Evolutionary conservation across 2,113 vertebrate species (phyloP).

Genomic region (Amphiprion ocellaris): DNA sequence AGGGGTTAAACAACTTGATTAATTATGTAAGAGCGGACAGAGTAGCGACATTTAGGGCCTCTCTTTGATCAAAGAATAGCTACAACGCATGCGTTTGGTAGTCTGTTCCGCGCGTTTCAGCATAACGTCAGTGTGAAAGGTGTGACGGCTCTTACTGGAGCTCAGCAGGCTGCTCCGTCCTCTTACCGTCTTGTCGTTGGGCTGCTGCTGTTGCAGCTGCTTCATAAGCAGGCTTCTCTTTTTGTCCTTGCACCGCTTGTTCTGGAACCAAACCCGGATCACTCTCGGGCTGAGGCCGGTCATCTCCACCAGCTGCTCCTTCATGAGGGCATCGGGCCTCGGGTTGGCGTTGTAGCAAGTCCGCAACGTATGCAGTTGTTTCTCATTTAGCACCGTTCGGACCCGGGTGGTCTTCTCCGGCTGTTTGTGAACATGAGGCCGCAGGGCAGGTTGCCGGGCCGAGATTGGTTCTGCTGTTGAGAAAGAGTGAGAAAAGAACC

Average conservation of each 20-base stretch:
- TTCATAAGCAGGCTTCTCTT: slow-evolving; percentile 98
- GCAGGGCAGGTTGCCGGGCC: slow-evolving; percentile 93
- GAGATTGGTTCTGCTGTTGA: slow-evolving; percentile 97
- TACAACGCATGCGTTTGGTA: too few species aligned
- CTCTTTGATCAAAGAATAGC: neutral
- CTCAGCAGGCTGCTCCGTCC: neutral
- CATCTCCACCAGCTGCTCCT: slow-evolving; percentile 99
- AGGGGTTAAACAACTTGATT: neutral
- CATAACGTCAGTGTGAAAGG: neutral
- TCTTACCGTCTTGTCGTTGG: slow-evolving; percentile 98
- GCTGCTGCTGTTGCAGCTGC: slow-evolving; percentile 96
- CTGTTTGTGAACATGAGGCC: slow-evolving; percentile 98
- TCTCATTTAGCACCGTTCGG: slow-evolving; percentile 98
- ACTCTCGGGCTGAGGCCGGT: slow-evolving; percentile 97
- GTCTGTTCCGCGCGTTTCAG: too few species aligned
- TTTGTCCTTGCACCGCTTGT: slow-evolving; percentile 99
- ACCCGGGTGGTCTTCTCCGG: slow-evolving; percentile 98
- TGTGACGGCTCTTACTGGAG: too few species aligned
- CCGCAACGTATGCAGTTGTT: slow-evolving; percentile 98
- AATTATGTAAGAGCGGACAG: neutral
- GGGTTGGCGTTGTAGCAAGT: slow-evolving; percentile 99
- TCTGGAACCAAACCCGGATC: slow-evolving; percentile 99
- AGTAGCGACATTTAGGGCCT: neutral
- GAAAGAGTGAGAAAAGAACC: slow-evolving; percentile 44
- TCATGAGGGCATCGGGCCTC: slow-evolving; percentile 98